phyloP scores from a whole-genome alignment of 2,797 vertebrate species.

The Gymnodraco acuticeps region DNA sequence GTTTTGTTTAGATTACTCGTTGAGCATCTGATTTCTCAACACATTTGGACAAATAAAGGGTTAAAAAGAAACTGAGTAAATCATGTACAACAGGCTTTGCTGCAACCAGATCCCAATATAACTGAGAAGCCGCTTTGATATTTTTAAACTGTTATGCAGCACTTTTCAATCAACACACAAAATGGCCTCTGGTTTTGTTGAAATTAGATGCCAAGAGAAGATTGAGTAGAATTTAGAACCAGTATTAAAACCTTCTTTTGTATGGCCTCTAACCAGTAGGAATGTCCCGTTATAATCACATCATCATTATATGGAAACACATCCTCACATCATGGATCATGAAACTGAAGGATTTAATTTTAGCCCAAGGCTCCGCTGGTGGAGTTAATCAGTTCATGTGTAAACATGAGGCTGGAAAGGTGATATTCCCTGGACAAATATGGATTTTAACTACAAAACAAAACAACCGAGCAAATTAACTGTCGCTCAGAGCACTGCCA shows the following conservation, averaged over 20 bases:
- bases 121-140: neutral
- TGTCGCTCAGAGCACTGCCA: slow-evolving; percentile 29
- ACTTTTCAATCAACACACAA: slow-evolving; percentile 1
- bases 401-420: slow-evolving; percentile 4
- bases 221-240: neutral
- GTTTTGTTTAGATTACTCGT: neutral
- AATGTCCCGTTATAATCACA: neutral
- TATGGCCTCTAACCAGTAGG: neutral
- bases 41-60: neutral
- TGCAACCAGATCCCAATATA: neutral
- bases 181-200: neutral
- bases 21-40: neutral
- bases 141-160: neutral
- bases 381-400: slow-evolving; percentile 29
- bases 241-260: neutral
- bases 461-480: slow-evolving; percentile 16
- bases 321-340: neutral
- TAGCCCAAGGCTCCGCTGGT: slow-evolving; percentile 11
- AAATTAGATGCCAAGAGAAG: neutral
- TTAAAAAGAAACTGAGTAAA: neutral
- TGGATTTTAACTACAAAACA: slow-evolving; percentile 6
- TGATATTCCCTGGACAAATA: slow-evolving; percentile 8
- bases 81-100: neutral
- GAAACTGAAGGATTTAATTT: neutral
- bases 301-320: slow-evolving; percentile 5